Percentiles rank a stretch among this genome's conserved stretches.
These are phyloP conservation scores for Bolborhynchus lineola DNA, from an alignment of 2,113 vertebrate genomes.

Conservation along the genomic window DNA sequence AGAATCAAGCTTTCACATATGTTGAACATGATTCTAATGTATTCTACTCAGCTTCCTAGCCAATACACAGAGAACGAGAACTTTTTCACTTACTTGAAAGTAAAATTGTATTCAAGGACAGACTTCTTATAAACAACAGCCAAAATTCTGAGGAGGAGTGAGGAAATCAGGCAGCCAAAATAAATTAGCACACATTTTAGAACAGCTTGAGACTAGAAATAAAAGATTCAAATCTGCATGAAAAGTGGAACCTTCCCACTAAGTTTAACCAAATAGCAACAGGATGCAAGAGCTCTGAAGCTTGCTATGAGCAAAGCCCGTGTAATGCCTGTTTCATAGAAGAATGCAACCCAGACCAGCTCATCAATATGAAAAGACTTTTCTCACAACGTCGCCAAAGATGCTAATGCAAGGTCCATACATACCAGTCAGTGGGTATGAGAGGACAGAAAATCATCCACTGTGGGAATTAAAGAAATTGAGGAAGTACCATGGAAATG, in stretches of 20 bases:
- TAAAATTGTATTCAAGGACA: background rate
- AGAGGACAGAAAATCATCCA: background rate
- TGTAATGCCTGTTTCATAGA: background rate
- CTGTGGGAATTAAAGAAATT: background rate
- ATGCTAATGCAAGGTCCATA: background rate
- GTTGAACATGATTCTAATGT: background rate
- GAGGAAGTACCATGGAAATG: background rate
- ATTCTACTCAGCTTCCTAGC: background rate
- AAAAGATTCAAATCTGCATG: background rate
- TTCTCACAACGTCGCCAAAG: background rate
- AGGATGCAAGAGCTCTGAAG: background rate
- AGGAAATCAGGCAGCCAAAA: background rate
- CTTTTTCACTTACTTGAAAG: background rate
- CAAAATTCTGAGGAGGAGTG: background rate
- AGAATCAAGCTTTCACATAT: background rate
- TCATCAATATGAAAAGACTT: background rate
- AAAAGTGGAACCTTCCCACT: background rate
- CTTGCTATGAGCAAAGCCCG: background rate
- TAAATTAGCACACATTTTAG: background rate
- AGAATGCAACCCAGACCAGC: background rate
- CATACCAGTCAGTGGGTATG: background rate
- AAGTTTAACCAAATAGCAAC: background rate
- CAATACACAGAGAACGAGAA: background rate
- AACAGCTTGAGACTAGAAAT: background rate
- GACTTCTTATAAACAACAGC: background rate